These are phyloP conservation scores for Drosophila paracracens DNA, from an alignment of 2,888 invertebrate genomes.

Conservation along the genomic window DNA sequence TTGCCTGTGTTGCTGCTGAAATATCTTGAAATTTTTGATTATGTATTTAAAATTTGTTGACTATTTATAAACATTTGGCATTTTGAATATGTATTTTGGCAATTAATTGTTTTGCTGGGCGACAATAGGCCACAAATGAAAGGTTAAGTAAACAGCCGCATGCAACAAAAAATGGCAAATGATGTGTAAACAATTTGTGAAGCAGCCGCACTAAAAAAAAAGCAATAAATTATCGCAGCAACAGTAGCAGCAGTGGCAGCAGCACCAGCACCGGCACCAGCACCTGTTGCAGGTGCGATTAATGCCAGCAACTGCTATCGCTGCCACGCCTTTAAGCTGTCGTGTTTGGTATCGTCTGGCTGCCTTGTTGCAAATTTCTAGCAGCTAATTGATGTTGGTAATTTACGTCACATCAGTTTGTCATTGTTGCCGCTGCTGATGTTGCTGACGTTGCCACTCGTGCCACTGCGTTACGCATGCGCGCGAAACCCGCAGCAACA, in stretches of 20 bases:
- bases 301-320: slow-evolving; percentile 11
- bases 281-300: slow-evolving; percentile 59
- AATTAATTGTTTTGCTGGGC: slow-evolving; percentile 12
- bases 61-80: slow-evolving; percentile 66
- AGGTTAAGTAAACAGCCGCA: slow-evolving; percentile 22
- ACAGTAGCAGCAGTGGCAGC: slow-evolving; percentile 2
- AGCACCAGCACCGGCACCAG: slow-evolving; percentile 13
- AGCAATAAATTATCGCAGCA: slow-evolving; percentile 10
- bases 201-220: slow-evolving; percentile 8
- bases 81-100: slow-evolving; percentile 25
- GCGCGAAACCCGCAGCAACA: slow-evolving; percentile 56
- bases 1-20: slow-evolving; percentile 45
- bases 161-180: slow-evolving; percentile 18
- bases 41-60: slow-evolving; percentile 56
- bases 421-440: slow-evolving; percentile 35
- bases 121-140: slow-evolving; percentile 33
- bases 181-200: slow-evolving; percentile 45
- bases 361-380: slow-evolving; percentile 41
- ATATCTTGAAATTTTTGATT: slow-evolving; percentile 67
- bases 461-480: slow-evolving; percentile 76
- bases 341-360: not conserved
- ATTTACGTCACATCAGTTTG: slow-evolving; percentile 61
- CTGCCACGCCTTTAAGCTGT: slow-evolving; percentile 21
- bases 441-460: slow-evolving; percentile 19
- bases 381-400: slow-evolving; percentile 58